These are phyloP conservation scores for Conus ventricosus DNA, from an alignment of 1,140 invertebrate species.

Conservation along the genomic window DNA sequence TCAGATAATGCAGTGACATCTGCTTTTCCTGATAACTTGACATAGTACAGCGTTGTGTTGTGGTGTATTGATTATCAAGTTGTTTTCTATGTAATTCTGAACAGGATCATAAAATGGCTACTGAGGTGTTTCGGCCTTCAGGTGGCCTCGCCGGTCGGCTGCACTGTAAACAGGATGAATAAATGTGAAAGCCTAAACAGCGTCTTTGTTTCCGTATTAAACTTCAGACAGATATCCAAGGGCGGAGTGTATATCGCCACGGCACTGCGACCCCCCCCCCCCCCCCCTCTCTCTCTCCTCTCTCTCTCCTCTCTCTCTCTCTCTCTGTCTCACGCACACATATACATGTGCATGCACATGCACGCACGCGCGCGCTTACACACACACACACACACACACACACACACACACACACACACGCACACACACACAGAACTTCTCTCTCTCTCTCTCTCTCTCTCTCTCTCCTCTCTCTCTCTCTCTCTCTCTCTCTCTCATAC, in stretches of 20 bases:
- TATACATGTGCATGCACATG: not conserved
- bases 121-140: too few species aligned
- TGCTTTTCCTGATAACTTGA: not conserved
- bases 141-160: too few species aligned
- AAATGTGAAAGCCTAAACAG: not conserved
- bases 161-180: not conserved
- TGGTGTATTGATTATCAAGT: not conserved
- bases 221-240: not conserved
- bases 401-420: conserved; percentile 15
- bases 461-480: too few species aligned
- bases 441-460: too few species aligned
- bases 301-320: not conserved
- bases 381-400: not conserved
- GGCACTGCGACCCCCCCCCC: too few species aligned
- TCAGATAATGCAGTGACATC: not conserved
- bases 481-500: too few species aligned
- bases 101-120: too few species aligned
- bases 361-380: not conserved
- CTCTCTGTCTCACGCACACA: not conserved
- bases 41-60: not conserved
- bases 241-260: not conserved
- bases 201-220: not conserved
- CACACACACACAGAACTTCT: not conserved
- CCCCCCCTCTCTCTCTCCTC: too few species aligned
- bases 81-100: not conserved